phyloP scores from a whole-genome alignment of 2,888 invertebrate genomes.

The Cheilosia vernalis region DNA sequence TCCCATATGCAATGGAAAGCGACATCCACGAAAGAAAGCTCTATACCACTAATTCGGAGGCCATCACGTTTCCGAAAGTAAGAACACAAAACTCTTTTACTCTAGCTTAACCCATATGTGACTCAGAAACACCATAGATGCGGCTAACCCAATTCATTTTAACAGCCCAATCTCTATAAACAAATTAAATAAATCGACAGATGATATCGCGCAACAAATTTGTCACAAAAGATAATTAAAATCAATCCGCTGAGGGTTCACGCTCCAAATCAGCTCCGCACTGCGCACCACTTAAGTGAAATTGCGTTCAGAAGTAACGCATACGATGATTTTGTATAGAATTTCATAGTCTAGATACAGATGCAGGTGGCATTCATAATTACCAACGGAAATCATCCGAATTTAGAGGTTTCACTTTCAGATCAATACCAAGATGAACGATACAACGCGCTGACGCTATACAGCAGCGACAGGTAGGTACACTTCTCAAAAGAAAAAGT shows the following conservation, averaged over 20 bases:
- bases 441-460: neutral
- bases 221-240: constrained; percentile 53
- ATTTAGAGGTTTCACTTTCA: constrained; percentile 69
- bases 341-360: constrained; percentile 61
- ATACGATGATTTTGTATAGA: constrained; percentile 13
- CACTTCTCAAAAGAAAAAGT: constrained; percentile 48
- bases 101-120: neutral
- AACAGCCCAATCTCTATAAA: constrained; percentile 5
- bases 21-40: constrained; percentile 30
- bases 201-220: constrained; percentile 26
- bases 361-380: constrained; percentile 65
- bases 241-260: constrained; percentile 30
- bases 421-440: constrained; percentile 45
- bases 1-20: neutral
- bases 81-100: neutral
- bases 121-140: neutral
- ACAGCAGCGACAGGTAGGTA: constrained; percentile 35
- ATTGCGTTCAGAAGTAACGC: constrained; percentile 15
- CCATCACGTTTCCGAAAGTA: constrained; percentile 57
- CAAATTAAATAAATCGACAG: constrained; percentile 25
- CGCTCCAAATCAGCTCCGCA: constrained; percentile 37
- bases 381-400: constrained; percentile 49
- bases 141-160: constrained; percentile 12
- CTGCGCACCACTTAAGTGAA: constrained; percentile 8
- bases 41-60: neutral